phyloP scores from a whole-genome alignment of 2,113 vertebrate genomes.

The Eleginops maclovinus region DNA sequence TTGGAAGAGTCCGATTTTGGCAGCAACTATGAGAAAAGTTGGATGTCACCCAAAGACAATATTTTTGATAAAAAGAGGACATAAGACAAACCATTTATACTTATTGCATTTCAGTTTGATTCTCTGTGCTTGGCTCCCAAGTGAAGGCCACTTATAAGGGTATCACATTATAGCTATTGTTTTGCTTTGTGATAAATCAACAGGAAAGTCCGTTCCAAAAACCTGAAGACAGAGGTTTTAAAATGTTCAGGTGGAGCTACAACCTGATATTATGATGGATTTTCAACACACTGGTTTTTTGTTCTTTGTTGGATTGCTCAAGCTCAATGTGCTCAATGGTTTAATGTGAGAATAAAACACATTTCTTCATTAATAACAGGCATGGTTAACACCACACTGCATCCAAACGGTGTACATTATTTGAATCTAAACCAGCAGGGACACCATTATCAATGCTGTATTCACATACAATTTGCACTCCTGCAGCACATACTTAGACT shows the following conservation, averaged over 20 bases:
- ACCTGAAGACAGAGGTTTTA: constrained; percentile 33
- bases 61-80: constrained; percentile 73
- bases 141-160: constrained; percentile 43
- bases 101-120: constrained; percentile 73
- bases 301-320: constrained; percentile 39
- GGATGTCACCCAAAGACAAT: constrained; percentile 79
- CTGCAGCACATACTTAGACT: constrained; percentile 3
- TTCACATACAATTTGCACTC: constrained; percentile 3
- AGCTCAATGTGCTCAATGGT: constrained; percentile 7
- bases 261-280: constrained; percentile 50
- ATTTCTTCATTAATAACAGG: not conserved
- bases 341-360: constrained; percentile 28
- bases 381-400: constrained; percentile 1
- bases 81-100: constrained; percentile 66
- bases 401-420: not conserved
- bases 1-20: constrained; percentile 75
- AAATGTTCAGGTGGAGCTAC: constrained; percentile 17
- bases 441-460: not conserved
- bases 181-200: constrained; percentile 59
- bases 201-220: constrained; percentile 37
- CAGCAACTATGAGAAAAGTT: constrained; percentile 64
- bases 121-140: constrained; percentile 55
- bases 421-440: not conserved
- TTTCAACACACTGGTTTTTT: constrained; percentile 33
- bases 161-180: constrained; percentile 56